Evolutionary conservation across 2,113 vertebrate species (phyloP).

Genomic region (Festucalex cinctus): DNA sequence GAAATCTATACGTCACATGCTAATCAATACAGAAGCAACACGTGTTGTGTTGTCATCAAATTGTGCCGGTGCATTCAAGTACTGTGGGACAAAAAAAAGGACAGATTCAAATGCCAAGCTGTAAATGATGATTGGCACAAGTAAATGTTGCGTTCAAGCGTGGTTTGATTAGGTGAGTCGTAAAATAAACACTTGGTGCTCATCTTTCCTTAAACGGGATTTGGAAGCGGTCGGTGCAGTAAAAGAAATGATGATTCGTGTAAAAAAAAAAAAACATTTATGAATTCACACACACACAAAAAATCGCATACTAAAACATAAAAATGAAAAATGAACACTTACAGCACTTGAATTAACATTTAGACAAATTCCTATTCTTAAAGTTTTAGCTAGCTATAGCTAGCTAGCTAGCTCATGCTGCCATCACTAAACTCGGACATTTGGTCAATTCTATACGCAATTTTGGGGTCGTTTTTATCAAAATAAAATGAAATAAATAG

Average conservation of each 20-base stretch:
- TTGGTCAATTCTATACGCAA: neutral
- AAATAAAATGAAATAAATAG: no score
- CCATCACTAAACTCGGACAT: neutral
- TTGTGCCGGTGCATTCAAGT: neutral
- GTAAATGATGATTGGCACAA: neutral
- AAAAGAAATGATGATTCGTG: neutral
- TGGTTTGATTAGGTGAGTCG: neutral
- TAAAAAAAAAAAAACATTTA: neutral
- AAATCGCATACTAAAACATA: no score
- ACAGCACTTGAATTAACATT: no score
- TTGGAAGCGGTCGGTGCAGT: neutral
- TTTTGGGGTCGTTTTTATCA: no score
- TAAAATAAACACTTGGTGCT: neutral
- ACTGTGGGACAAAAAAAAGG: neutral
- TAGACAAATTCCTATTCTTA: no score
- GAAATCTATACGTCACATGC: neutral
- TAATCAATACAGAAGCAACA: neutral
- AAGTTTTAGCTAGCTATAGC: no score
- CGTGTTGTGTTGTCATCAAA: neutral
- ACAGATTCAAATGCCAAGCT: neutral
- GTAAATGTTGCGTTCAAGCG: neutral
- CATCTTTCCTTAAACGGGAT: neutral
- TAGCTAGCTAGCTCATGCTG: no score
- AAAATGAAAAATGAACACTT: no score
- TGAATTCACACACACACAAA: no score